Evolutionary conservation across 2,888 invertebrate species (phyloP).

Genomic region (Lasioglossum vierecki): DNA sequence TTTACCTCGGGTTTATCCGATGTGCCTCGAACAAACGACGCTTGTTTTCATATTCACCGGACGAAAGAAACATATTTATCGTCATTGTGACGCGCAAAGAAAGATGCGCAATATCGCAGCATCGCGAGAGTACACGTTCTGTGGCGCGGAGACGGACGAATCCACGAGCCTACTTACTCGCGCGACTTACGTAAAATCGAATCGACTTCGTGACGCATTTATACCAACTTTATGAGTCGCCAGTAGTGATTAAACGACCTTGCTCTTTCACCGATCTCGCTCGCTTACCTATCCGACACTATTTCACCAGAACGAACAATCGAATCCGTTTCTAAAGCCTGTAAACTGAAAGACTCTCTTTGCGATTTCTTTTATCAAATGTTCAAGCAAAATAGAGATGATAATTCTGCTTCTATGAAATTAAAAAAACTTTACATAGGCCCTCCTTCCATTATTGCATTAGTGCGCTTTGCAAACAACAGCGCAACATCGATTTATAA

Average conservation of each 20-base stretch:
- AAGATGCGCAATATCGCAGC: not conserved
- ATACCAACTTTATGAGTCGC: slow-evolving; percentile 42
- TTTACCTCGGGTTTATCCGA: not conserved
- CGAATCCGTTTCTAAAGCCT: too few species aligned
- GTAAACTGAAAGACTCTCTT: too few species aligned
- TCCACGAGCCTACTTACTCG: not conserved
- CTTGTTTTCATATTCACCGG: not conserved
- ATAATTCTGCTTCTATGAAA: too few species aligned
- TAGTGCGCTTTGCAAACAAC: not conserved
- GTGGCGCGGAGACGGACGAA: not conserved
- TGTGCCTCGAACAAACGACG: not conserved
- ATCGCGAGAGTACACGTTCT: not conserved
- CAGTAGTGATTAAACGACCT: slow-evolving; percentile 54
- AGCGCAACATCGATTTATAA: not conserved
- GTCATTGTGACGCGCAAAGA: not conserved
- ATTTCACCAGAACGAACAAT: not conserved
- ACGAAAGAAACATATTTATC: not conserved
- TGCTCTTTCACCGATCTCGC: slow-evolving; percentile 17
- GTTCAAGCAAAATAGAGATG: too few species aligned
- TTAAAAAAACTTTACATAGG: too few species aligned
- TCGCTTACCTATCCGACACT: not conserved
- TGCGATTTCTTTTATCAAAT: too few species aligned
- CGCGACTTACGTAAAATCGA: slow-evolving; percentile 55
- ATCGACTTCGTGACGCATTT: slow-evolving; percentile 48
- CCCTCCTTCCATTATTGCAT: too few species aligned